Evolutionary conservation across 2,797 vertebrate genomes (phyloP).

Genomic region (Mallotus villosus): DNA sequence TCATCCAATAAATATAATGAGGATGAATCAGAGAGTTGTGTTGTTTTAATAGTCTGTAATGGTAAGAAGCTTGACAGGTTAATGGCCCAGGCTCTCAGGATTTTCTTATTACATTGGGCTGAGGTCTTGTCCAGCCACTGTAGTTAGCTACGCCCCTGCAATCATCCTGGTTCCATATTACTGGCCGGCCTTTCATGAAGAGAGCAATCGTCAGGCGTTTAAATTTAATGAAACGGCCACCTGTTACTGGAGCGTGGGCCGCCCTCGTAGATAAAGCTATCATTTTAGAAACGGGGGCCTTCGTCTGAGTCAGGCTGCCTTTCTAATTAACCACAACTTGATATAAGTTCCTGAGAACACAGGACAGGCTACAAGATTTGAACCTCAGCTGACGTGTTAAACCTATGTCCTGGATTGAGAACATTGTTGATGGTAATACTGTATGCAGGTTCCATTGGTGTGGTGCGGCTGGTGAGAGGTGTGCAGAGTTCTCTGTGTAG

Average conservation of each 20-base stretch:
- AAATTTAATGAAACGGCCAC: slow-evolving; percentile 74
- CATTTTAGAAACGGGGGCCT: slow-evolving; percentile 38
- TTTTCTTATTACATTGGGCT: slow-evolving; percentile 70
- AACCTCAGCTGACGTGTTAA: too few species aligned
- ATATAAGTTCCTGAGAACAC: background rate
- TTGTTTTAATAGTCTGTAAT: slow-evolving; percentile 74
- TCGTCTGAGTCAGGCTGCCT: slow-evolving; percentile 48
- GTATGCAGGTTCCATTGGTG: background rate
- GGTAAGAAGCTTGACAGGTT: slow-evolving; percentile 76
- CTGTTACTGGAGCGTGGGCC: slow-evolving; percentile 45
- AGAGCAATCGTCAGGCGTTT: slow-evolving; percentile 68
- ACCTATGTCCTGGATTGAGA: too few species aligned
- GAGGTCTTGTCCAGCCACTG: slow-evolving; percentile 63
- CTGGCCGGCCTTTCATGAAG: slow-evolving; percentile 75
- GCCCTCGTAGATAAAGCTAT: slow-evolving; percentile 50
- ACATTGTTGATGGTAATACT: background rate
- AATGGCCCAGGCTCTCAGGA: slow-evolving; percentile 67
- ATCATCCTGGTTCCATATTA: slow-evolving; percentile 71
- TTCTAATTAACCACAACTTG: slow-evolving; percentile 5
- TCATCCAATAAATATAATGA: slow-evolving; percentile 81
- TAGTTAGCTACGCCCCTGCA: slow-evolving; percentile 62
- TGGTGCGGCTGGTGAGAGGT: background rate
- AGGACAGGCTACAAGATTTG: too few species aligned
- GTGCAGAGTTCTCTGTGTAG: background rate
- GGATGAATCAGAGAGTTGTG: slow-evolving; percentile 70